Evolutionary conservation across 2,113 vertebrate species (phyloP).

Genomic region (Albula goreensis): DNA sequence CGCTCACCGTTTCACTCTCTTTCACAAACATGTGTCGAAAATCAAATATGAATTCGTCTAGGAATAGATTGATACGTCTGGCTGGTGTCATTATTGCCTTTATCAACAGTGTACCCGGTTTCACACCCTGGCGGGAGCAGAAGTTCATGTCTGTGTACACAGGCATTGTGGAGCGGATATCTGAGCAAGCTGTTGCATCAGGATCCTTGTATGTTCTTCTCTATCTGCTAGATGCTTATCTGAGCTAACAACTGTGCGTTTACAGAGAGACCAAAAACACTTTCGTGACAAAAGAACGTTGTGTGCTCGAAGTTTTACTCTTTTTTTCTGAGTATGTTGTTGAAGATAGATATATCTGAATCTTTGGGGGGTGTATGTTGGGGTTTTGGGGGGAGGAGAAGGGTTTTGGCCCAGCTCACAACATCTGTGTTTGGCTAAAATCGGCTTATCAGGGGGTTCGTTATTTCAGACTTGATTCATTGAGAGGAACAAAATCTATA

Average conservation of each 20-base stretch:
- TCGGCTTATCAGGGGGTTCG: conserved; percentile 52
- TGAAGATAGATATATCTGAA: not conserved
- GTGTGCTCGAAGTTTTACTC: not conserved
- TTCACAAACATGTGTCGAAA: conserved; percentile 9
- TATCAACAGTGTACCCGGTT: conserved; percentile 25
- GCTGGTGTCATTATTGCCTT: not conserved
- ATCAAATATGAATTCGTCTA: not conserved
- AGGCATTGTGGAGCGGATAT: conserved; percentile 36
- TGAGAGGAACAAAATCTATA: conserved; percentile 52
- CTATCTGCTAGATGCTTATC: conserved; percentile 27
- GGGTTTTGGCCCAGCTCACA: conserved; percentile 27
- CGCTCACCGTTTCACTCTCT: not conserved
- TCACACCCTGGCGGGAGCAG: not conserved
- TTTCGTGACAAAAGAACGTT: not conserved
- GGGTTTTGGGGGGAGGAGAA: conserved; percentile 18
- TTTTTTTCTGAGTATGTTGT: not conserved
- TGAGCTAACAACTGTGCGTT: conserved; percentile 28
- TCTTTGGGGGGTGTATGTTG: not conserved
- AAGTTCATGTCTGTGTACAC: conserved; percentile 58
- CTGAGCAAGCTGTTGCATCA: conserved; percentile 18
- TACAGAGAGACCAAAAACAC: conserved; percentile 14
- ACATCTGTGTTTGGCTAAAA: conserved; percentile 52
- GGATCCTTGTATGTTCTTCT: conserved; percentile 24
- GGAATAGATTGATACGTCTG: conserved; percentile 18
- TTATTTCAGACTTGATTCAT: conserved; percentile 59